Conservation (phyloP, 2,797 vertebrate species). For the Leucoraja ocellata region DNA sequence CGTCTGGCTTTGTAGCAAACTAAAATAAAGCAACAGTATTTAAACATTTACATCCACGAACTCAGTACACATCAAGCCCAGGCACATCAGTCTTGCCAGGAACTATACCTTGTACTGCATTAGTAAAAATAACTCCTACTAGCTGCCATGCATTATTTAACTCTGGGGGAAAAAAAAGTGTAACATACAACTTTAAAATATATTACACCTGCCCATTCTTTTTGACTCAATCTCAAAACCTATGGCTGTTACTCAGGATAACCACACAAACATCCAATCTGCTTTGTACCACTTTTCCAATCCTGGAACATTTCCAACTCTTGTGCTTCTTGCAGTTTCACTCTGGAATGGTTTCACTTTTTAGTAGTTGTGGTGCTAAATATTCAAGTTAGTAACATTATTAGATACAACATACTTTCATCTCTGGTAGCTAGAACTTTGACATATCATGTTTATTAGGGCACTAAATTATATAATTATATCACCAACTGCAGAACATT, state of each 20-base stretch:
- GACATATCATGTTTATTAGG: background rate
- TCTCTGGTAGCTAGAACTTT: background rate
- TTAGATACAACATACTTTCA: background rate
- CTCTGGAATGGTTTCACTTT: background rate
- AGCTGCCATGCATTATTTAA: slow-evolving; percentile 37
- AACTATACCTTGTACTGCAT: slow-evolving; percentile 36
- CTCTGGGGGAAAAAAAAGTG: background rate
- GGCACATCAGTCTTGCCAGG: slow-evolving; percentile 14
- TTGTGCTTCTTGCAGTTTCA: slow-evolving; percentile 30
- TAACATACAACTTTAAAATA: slow-evolving; percentile 31
- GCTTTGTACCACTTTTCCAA: background rate
- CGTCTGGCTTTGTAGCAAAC: slow-evolving; percentile 35
- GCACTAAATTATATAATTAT: background rate
- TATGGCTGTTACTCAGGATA: slow-evolving; percentile 1
- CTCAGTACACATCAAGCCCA: slow-evolving; percentile 33
- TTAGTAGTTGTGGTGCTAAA: slow-evolving; percentile 3
- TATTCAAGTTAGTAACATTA: slow-evolving; percentile 24
- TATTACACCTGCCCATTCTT: slow-evolving; percentile 25
- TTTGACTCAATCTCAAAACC: slow-evolving; percentile 14
- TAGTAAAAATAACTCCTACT: slow-evolving; percentile 27
- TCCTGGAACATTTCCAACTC: background rate
- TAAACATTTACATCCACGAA: slow-evolving; percentile 37
- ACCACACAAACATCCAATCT: background rate
- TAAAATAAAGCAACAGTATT: slow-evolving; percentile 38
- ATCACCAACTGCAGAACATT: background rate